Evolutionary conservation across 1,140 invertebrate genomes (phyloP).

Genomic region (Coboldia fuscipes): DNA sequence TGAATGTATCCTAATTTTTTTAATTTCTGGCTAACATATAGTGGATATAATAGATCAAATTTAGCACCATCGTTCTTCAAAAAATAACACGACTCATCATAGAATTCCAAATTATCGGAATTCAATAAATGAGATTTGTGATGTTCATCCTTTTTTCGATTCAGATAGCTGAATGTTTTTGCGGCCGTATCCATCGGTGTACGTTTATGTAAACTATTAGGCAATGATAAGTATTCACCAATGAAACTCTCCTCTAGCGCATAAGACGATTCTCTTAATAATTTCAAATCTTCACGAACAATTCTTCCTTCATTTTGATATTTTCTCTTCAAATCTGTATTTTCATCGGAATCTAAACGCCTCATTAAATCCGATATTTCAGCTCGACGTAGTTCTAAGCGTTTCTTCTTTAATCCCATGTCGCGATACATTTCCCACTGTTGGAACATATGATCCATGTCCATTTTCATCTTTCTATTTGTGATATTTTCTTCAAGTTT

Average conservation of each 20-base stretch:
- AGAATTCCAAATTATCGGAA: slow-evolving; percentile 27
- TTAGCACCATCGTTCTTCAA: slow-evolving; percentile 30
- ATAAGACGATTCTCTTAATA: slow-evolving; percentile 25
- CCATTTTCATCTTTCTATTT: slow-evolving; percentile 21
- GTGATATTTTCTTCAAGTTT: slow-evolving; percentile 25
- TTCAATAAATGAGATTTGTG: slow-evolving; percentile 9
- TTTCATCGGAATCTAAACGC: slow-evolving; percentile 9
- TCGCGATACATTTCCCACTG: slow-evolving; percentile 28
- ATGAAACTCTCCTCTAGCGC: slow-evolving; percentile 32
- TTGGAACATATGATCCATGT: slow-evolving; percentile 23
- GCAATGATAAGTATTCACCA: slow-evolving; percentile 28
- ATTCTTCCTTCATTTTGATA: slow-evolving; percentile 19
- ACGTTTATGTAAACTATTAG: slow-evolving; percentile 32
- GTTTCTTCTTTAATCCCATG: slow-evolving; percentile 17
- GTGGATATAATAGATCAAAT: slow-evolving; percentile 28
- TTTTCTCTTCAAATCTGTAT: slow-evolving; percentile 15
- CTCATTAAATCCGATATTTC: slow-evolving; percentile 9
- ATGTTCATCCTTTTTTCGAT: neutral
- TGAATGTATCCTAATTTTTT: slow-evolving; percentile 20
- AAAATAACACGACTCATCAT: slow-evolving; percentile 25
- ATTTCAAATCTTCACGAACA: slow-evolving; percentile 28
- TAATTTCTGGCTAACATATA: slow-evolving; percentile 22
- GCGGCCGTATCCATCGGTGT: slow-evolving; percentile 27
- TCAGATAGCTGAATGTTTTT: slow-evolving; percentile 10
- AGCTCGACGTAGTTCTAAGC: slow-evolving; percentile 20